These are phyloP conservation scores for Adineta ricciae DNA, from an alignment of 2,888 invertebrate species.

Conservation along the genomic window DNA sequence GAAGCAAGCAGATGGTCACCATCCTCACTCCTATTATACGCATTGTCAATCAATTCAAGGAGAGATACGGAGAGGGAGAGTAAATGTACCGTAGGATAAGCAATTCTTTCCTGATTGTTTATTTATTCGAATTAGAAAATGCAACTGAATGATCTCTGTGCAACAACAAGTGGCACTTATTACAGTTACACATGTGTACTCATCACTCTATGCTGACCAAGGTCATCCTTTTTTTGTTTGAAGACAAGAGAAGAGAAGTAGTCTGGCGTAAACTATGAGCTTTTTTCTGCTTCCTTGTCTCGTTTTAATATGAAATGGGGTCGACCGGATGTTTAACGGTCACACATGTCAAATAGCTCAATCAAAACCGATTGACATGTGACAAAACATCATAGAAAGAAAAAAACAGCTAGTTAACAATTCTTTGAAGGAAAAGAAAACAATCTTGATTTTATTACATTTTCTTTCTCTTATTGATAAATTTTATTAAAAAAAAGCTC, in stretches of 20 bases:
- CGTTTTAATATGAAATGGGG: not conserved
- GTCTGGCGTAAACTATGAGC: not conserved
- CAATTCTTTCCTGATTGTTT: not conserved
- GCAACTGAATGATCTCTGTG: not conserved
- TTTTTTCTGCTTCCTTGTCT: not conserved
- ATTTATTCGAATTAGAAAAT: not conserved
- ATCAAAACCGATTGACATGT: not conserved
- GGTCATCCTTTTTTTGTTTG: not conserved
- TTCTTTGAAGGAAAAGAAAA: not conserved
- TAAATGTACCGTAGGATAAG: not conserved
- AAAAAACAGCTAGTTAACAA: too few species aligned
- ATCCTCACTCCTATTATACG: not conserved
- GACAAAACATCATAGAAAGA: not conserved
- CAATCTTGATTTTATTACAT: not conserved
- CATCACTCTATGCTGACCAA: not conserved
- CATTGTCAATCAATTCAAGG: slow-evolving; percentile 5
- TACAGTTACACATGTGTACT: not conserved
- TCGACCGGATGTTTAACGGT: not conserved
- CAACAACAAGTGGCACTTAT: not conserved
- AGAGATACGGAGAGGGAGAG: not conserved
- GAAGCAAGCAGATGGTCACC: not conserved
- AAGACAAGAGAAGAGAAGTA: not conserved
- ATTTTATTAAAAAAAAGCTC: not conserved
- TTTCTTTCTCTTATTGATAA: not conserved
- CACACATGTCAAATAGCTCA: not conserved